phyloP scores from a whole-genome alignment of 2,888 invertebrate species.

The Drosophila robusta region DNA sequence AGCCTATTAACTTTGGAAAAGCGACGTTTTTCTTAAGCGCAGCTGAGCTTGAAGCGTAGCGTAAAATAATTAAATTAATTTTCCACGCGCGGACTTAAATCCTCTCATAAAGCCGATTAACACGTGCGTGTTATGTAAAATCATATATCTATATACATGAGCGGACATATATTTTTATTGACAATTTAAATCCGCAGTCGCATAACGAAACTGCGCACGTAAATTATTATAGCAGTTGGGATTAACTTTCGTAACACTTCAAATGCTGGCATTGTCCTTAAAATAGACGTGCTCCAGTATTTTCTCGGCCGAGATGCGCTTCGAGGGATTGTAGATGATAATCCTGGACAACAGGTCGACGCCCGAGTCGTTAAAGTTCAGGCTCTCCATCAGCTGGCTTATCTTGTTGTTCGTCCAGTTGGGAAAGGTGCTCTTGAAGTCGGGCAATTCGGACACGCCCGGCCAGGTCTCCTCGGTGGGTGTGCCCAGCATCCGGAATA shows the following conservation, averaged over 20 bases:
- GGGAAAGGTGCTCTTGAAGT: constrained; percentile 95
- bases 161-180: not conserved
- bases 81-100: constrained; percentile 17
- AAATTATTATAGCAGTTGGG: not conserved
- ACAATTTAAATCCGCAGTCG: not conserved
- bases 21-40: constrained; percentile 1
- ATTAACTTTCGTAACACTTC: not conserved
- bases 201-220: not conserved
- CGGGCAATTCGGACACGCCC: constrained; percentile 92
- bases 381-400: not conserved
- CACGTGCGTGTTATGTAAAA: constrained; percentile 1
- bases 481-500: constrained; percentile 96
- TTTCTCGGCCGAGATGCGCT: constrained; percentile 91
- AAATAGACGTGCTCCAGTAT: constrained; percentile 92
- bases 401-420: constrained; percentile 89
- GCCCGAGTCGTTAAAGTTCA: not conserved
- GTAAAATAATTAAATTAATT: constrained; percentile 53
- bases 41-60: constrained; percentile 20
- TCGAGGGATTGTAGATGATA: constrained; percentile 93
- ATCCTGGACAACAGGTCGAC: constrained; percentile 82
- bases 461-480: constrained; percentile 94
- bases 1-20: constrained; percentile 37
- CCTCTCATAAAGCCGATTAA: constrained; percentile 35
- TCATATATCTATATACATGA: not conserved
- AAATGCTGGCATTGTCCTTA: constrained; percentile 80